Evolutionary conservation across 2,888 invertebrate genomes (phyloP).

Genomic region (Rhyacophila evoluta): DNA sequence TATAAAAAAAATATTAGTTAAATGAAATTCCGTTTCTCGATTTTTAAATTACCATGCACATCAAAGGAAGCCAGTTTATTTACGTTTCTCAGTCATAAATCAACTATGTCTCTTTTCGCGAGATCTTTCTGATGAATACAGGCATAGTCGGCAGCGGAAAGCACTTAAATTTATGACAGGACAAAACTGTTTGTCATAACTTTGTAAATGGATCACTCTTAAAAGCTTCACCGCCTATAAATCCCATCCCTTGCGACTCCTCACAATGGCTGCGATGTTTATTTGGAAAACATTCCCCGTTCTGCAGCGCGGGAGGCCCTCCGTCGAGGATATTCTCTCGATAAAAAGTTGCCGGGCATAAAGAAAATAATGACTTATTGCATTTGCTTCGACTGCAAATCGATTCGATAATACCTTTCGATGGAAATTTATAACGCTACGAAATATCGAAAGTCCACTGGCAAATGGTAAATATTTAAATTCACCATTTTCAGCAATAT

Average conservation of each 20-base stretch:
- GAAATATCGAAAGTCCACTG: not conserved
- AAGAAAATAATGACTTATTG: slow-evolving; percentile 24
- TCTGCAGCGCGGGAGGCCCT: not conserved
- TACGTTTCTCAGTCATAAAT: slow-evolving; percentile 36
- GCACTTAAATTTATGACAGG: slow-evolving; percentile 54
- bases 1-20: too few species aligned
- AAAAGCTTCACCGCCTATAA: slow-evolving; percentile 52
- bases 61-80: slow-evolving; percentile 33
- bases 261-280: slow-evolving; percentile 46
- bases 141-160: slow-evolving; percentile 50
- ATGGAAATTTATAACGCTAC: not conserved
- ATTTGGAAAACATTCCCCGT: slow-evolving; percentile 48
- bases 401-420: slow-evolving; percentile 7
- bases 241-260: slow-evolving; percentile 10
- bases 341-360: slow-evolving; percentile 23
- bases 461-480: not conserved
- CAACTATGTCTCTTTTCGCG: slow-evolving; percentile 16
- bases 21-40: too few species aligned
- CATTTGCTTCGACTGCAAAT: slow-evolving; percentile 2
- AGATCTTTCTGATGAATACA: slow-evolving; percentile 38
- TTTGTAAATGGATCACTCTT: slow-evolving; percentile 54
- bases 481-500: too few species aligned
- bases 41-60: slow-evolving; percentile 7
- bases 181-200: slow-evolving; percentile 55
- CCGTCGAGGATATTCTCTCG: slow-evolving; percentile 13